A percentile compares a stretch with the other conserved stretches of the same genome.
phyloP scores from a whole-genome alignment of 2,797 vertebrate species.

The Artibeus jamaicensis region DNA sequence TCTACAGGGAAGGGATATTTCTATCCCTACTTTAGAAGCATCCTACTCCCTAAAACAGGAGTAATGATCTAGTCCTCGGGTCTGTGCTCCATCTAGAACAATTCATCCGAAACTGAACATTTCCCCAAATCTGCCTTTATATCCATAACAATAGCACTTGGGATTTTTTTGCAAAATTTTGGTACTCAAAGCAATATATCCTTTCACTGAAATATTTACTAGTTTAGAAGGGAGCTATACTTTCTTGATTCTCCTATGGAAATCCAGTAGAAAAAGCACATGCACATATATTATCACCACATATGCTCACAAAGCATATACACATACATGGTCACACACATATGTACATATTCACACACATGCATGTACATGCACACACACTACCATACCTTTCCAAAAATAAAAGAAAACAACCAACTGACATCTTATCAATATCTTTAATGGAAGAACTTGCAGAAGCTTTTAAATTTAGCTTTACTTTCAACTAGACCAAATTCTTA shows the following conservation, averaged over 20 bases:
- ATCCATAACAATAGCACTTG: neutral
- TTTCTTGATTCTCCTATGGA: neutral
- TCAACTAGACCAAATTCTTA: conserved; percentile 10
- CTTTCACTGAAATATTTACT: conserved; percentile 5
- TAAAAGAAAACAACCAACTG: conserved; percentile 16
- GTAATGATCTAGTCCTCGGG: neutral
- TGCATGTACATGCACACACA: neutral
- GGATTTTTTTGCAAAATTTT: neutral
- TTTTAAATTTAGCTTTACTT: conserved; percentile 29
- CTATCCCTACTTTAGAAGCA: neutral
- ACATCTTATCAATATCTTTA: neutral
- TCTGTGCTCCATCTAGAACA: neutral
- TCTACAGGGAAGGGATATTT: neutral
- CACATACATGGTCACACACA: neutral
- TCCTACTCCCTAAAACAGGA: neutral
- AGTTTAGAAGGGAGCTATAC: neutral
- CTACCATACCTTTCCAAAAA: neutral
- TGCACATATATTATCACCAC: neutral
- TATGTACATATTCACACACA: neutral
- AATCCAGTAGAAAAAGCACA: neutral
- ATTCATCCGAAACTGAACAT: neutral
- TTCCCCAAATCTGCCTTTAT: neutral
- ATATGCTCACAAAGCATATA: neutral
- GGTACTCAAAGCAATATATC: neutral
- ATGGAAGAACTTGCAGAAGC: neutral